Evolutionary conservation across 2,888 invertebrate species (phyloP).

Genomic region (Byasa hedistus): DNA sequence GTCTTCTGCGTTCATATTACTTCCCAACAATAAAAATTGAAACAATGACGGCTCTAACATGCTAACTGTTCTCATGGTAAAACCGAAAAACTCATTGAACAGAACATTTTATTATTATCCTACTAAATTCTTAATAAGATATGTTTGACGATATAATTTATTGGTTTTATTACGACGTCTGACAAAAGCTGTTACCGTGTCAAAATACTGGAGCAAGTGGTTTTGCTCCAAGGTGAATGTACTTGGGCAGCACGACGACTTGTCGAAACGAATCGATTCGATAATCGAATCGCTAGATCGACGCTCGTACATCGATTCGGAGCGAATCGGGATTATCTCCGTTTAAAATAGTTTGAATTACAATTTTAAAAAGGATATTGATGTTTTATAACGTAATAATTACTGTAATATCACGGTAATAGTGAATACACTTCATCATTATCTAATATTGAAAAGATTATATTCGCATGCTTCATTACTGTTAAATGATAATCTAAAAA

Average conservation of each 20-base stretch:
- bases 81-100: background rate
- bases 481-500: background rate
- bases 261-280: conserved; percentile 62
- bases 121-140: background rate
- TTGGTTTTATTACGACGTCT: background rate
- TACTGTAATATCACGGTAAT: conserved; percentile 6
- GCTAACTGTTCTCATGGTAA: background rate
- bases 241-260: conserved; percentile 41
- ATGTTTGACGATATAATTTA: background rate
- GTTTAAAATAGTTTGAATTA: conserved; percentile 39
- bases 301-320: conserved; percentile 36
- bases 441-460: background rate
- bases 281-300: conserved; percentile 60
- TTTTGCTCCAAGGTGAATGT: conserved; percentile 38
- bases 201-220: conserved; percentile 6
- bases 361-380: conserved; percentile 2
- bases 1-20: no score
- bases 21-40: background rate
- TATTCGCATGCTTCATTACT: background rate
- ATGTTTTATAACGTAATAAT: conserved; percentile 18
- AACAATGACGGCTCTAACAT: no score
- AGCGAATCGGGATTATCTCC: conserved; percentile 44
- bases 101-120: background rate
- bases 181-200: background rate
- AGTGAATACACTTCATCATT: background rate